These are phyloP conservation scores for Drosophila leontia DNA, from an alignment of 1,140 invertebrate genomes.

Conservation along the genomic window DNA sequence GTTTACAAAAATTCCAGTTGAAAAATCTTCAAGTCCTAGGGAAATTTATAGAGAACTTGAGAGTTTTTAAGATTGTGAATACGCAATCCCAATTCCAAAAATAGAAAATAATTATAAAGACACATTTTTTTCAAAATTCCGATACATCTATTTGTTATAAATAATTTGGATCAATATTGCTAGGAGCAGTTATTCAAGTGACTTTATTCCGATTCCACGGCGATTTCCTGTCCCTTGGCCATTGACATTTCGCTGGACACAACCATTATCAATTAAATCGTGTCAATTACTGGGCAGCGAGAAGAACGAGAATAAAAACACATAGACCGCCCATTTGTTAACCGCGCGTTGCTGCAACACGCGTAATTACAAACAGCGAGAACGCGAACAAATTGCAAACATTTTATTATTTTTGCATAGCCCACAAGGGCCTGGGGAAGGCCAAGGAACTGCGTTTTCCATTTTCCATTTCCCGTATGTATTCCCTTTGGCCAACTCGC, in stretches of 20 bases:
- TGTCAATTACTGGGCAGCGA: slow-evolving; percentile 34
- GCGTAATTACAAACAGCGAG: slow-evolving; percentile 58
- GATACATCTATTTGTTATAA: background rate
- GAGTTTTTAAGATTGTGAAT: no score
- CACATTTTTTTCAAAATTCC: background rate
- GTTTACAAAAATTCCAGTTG: background rate
- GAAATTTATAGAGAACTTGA: no score
- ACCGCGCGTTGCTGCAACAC: slow-evolving; percentile 17
- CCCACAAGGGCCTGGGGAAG: slow-evolving; percentile 11
- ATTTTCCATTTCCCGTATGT: slow-evolving; percentile 12
- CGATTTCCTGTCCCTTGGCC: slow-evolving; percentile 18
- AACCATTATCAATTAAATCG: slow-evolving; percentile 46
- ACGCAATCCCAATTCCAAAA: no score
- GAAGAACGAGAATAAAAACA: slow-evolving; percentile 9
- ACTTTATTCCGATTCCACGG: background rate
- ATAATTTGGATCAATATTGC: background rate
- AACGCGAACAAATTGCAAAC: slow-evolving; percentile 50
- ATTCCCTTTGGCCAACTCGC: slow-evolving; percentile 13
- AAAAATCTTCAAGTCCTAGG: background rate
- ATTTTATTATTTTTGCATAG: slow-evolving; percentile 58
- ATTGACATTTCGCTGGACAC: slow-evolving; percentile 23
- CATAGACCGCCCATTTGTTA: slow-evolving; percentile 28
- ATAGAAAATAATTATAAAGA: no score
- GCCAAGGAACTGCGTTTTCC: slow-evolving; percentile 41
- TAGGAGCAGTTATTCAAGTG: background rate